Evolutionary conservation across 2,113 vertebrate species (phyloP).

Genomic region (Marmota flaviventris): DNA sequence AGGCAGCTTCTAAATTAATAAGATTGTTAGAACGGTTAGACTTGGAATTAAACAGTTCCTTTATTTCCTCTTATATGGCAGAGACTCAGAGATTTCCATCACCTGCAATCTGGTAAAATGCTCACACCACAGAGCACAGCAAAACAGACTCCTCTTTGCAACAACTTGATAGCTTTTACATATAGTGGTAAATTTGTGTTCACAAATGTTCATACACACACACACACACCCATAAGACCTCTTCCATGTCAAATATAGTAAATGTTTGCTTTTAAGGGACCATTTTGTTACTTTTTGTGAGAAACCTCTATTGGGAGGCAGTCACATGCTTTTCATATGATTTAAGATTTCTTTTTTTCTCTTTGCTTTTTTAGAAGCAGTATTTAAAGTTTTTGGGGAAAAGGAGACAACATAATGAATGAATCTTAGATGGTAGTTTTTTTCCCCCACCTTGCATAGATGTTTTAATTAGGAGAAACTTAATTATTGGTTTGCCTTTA

Average conservation of each 20-base stretch:
- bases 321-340: slow-evolving; percentile 72
- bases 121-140: slow-evolving; percentile 69
- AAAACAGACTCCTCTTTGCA: slow-evolving; percentile 61
- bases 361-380: slow-evolving; percentile 56
- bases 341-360: slow-evolving; percentile 64
- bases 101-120: slow-evolving; percentile 61
- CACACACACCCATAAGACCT: too few species aligned
- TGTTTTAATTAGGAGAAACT: background rate
- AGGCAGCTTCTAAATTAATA: slow-evolving; percentile 58
- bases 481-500: background rate
- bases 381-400: slow-evolving; percentile 67
- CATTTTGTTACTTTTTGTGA: slow-evolving; percentile 77
- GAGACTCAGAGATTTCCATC: slow-evolving; percentile 63
- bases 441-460: background rate
- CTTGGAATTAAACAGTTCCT: background rate
- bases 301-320: slow-evolving; percentile 72
- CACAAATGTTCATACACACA: background rate
- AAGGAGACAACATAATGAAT: slow-evolving; percentile 67
- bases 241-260: slow-evolving; percentile 62
- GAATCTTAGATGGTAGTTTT: slow-evolving; percentile 59
- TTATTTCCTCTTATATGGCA: slow-evolving; percentile 66
- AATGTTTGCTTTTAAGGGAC: slow-evolving; percentile 70
- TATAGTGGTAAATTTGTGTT: background rate
- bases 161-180: slow-evolving; percentile 61
- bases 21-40: background rate